Evolutionary conservation across 1,140 invertebrate genomes (phyloP).

Genomic region (Bombyx mandarina): DNA sequence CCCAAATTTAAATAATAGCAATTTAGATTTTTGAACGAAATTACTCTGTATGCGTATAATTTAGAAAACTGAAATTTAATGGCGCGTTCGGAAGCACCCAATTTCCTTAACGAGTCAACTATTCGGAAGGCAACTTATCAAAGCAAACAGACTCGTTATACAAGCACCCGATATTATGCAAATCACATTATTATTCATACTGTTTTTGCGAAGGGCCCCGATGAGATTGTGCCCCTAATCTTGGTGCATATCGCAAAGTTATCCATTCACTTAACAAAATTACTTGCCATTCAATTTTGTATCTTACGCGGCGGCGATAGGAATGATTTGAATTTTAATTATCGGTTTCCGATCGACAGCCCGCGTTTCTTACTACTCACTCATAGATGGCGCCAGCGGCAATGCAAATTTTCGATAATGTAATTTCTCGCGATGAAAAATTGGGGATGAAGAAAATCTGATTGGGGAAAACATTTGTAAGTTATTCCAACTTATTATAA

Average conservation of each 20-base stretch:
- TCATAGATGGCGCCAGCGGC: constrained; percentile 60
- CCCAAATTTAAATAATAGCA: no score
- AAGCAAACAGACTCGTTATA: constrained; percentile 55
- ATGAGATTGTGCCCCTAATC: constrained; percentile 47
- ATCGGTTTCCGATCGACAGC: constrained; percentile 9
- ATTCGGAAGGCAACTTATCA: constrained; percentile 31
- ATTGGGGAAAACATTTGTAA: constrained; percentile 63
- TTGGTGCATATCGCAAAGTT: constrained; percentile 38
- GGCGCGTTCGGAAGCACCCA: background rate
- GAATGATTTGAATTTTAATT: constrained; percentile 7
- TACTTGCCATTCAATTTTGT: constrained; percentile 8
- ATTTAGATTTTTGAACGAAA: no score
- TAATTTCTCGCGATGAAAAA: constrained; percentile 64
- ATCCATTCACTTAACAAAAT: constrained; percentile 16
- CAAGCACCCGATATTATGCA: constrained; percentile 55
- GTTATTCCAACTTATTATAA: constrained; percentile 63
- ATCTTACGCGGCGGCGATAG: constrained; percentile 15
- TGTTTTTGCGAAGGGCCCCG: constrained; percentile 59
- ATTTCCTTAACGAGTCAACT: constrained; percentile 8
- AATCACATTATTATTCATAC: constrained; percentile 66
- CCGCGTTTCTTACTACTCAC: constrained; percentile 28
- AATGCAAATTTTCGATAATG: constrained; percentile 62
- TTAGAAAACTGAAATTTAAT: no score
- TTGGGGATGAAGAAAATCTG: constrained; percentile 49
- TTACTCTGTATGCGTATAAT: no score